Percentiles rank a stretch among this genome's conserved stretches.
Conservation (phyloP, 2,113 vertebrate species). For the Ramphastos sulfuratus region DNA sequence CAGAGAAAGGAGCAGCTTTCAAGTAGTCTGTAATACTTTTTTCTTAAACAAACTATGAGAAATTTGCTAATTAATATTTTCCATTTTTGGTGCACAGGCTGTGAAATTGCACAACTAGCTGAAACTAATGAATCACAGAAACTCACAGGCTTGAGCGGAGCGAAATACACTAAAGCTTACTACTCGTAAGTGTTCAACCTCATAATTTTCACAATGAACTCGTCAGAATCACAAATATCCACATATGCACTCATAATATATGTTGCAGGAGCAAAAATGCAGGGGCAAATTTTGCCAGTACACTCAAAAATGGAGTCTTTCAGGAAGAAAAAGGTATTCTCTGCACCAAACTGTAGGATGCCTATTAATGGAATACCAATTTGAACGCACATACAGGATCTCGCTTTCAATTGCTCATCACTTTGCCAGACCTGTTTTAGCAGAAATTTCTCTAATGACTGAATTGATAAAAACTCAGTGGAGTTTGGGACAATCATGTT, state of each 20-base stretch:
- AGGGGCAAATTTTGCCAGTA: neutral
- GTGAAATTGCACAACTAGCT: conserved; percentile 60
- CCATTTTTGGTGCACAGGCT: conserved; percentile 56
- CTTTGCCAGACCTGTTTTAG: neutral
- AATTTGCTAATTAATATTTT: conserved; percentile 76
- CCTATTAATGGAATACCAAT: neutral
- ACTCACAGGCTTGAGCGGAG: neutral
- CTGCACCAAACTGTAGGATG: neutral
- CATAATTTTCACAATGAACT: conserved; percentile 29
- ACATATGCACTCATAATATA: neutral
- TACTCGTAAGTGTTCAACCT: neutral
- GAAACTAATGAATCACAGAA: conserved; percentile 52
- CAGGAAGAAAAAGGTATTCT: neutral
- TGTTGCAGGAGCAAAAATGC: neutral
- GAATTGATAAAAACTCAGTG: neutral
- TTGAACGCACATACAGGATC: neutral
- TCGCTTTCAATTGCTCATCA: neutral
- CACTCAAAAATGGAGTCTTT: neutral
- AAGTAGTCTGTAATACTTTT: conserved; percentile 48
- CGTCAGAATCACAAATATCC: conserved; percentile 13
- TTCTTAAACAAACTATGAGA: conserved; percentile 49
- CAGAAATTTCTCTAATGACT: neutral
- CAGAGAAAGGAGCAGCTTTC: conserved; percentile 46
- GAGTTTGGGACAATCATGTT: neutral
- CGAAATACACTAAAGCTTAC: neutral